Evolutionary conservation across 2,888 invertebrate species (phyloP).

Genomic region (Perdita meconis): DNA sequence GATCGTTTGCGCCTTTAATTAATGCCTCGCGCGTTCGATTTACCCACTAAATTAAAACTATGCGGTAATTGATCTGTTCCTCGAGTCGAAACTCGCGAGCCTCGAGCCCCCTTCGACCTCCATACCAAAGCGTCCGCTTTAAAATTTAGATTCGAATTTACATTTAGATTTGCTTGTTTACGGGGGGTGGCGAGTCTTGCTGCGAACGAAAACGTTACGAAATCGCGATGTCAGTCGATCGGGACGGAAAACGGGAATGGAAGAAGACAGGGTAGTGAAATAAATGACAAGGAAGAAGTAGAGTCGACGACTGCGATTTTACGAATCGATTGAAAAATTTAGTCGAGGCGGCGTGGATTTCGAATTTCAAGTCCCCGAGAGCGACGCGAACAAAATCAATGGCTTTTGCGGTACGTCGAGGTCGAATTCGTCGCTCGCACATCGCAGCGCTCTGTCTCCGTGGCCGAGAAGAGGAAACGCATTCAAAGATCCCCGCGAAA

Average conservation of each 20-base stretch:
- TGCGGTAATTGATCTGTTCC: slow-evolving; percentile 19
- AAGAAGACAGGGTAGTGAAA: too few species aligned
- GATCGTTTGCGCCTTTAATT: slow-evolving; percentile 38
- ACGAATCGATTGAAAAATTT: too few species aligned
- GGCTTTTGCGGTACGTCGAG: slow-evolving; percentile 5
- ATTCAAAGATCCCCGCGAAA: slow-evolving; percentile 29
- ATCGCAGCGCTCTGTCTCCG: slow-evolving; percentile 3
- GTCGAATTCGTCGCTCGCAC: slow-evolving; percentile 44
- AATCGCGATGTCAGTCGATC: too few species aligned
- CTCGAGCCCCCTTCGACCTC: not conserved
- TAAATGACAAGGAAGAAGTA: too few species aligned
- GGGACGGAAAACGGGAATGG: too few species aligned
- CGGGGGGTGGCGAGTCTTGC: not conserved
- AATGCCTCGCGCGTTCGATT: slow-evolving; percentile 29
- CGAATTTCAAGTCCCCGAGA: not conserved
- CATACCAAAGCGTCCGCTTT: not conserved
- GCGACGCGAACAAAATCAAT: slow-evolving; percentile 12
- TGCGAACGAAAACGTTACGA: too few species aligned
- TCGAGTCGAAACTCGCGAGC: not conserved
- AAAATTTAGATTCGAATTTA: slow-evolving; percentile 2
- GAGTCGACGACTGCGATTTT: too few species aligned
- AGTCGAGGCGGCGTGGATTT: not conserved
- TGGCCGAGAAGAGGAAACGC: slow-evolving; percentile 26
- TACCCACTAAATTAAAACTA: slow-evolving; percentile 15
- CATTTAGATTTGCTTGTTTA: not conserved